phyloP scores from a whole-genome alignment of 1,140 invertebrate genomes.

The Bombus waltoni region DNA sequence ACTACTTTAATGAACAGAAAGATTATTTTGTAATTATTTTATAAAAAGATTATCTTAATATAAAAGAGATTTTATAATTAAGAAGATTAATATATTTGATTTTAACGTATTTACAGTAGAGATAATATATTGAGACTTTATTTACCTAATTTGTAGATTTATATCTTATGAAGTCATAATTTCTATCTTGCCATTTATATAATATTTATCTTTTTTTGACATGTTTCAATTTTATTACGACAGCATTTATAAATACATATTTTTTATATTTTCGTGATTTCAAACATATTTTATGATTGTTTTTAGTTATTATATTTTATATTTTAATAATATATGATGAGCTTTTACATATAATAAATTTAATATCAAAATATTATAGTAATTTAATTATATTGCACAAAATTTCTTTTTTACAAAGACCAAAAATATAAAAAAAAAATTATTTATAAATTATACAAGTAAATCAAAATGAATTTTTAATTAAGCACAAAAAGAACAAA shows the following conservation, averaged over 20 bases:
- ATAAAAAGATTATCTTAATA: slow-evolving; percentile 47
- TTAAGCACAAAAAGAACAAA: slow-evolving; percentile 35
- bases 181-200: slow-evolving; percentile 55
- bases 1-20: slow-evolving; percentile 32
- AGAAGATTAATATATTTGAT: slow-evolving; percentile 67
- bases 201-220: slow-evolving; percentile 14
- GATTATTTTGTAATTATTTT: slow-evolving; percentile 51
- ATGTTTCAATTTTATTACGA: slow-evolving; percentile 14
- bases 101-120: slow-evolving; percentile 47
- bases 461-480: slow-evolving; percentile 37
- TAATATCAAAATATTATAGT: slow-evolving; percentile 20
- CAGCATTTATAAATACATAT: slow-evolving; percentile 51
- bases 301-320: slow-evolving; percentile 40
- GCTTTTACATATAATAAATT: slow-evolving; percentile 18
- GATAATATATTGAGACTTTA: slow-evolving; percentile 46
- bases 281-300: slow-evolving; percentile 24
- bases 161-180: slow-evolving; percentile 35
- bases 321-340: slow-evolving; percentile 34
- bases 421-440: slow-evolving; percentile 1
- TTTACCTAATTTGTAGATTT: slow-evolving; percentile 50
- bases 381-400: slow-evolving; percentile 41
- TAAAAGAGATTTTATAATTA: slow-evolving; percentile 57
- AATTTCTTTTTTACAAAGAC: slow-evolving; percentile 27
- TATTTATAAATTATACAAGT: slow-evolving; percentile 12
- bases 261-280: slow-evolving; percentile 46